These are phyloP conservation scores for Thymelicus sylvestris DNA, from an alignment of 2,888 invertebrate species.

Conservation along the genomic window DNA sequence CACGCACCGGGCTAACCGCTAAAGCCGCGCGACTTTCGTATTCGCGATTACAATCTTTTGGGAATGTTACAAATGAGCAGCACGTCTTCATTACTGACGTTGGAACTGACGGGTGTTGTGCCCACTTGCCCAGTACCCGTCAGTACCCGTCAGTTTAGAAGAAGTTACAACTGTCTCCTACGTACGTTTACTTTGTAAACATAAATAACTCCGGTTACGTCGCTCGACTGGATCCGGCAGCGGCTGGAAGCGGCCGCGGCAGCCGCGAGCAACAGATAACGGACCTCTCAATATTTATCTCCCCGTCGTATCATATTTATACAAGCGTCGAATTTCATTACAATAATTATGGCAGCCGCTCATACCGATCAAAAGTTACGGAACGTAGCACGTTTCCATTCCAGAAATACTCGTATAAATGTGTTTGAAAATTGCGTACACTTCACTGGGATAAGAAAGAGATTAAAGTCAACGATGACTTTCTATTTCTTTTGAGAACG, in stretches of 20 bases:
- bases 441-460: too few species aligned
- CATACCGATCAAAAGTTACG: neutral
- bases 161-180: too few species aligned
- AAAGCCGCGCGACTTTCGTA: neutral
- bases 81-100: constrained; percentile 1
- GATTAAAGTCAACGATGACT: too few species aligned
- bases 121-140: too few species aligned
- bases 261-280: neutral
- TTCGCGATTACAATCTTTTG: neutral
- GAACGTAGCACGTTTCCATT: neutral
- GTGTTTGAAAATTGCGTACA: too few species aligned
- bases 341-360: neutral
- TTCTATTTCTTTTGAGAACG: too few species aligned
- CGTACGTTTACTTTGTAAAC: constrained; percentile 1
- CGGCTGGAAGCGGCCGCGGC: too few species aligned
- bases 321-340: neutral
- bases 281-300: neutral
- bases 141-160: too few species aligned
- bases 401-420: too few species aligned
- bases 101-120: neutral
- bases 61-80: neutral
- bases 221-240: neutral
- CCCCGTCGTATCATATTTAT: neutral
- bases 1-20: neutral
- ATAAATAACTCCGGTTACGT: neutral